Evolutionary conservation across 2,888 invertebrate genomes (phyloP).

Genomic region (Odiellus spinosus): DNA sequence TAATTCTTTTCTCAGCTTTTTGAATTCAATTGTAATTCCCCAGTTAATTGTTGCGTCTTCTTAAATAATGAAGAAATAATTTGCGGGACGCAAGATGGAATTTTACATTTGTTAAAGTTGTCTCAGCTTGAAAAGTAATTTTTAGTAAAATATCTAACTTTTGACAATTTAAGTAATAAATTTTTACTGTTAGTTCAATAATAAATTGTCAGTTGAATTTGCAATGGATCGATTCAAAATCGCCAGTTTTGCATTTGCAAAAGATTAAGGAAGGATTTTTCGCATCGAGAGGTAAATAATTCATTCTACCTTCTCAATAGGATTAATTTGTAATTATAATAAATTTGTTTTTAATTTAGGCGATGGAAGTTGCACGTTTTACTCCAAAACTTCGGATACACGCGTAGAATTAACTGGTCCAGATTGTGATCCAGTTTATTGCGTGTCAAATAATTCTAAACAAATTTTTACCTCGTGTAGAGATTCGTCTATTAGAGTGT

Average conservation of each 20-base stretch:
- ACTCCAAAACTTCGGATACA: slow-evolving; percentile 31
- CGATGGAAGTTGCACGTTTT: slow-evolving; percentile 45
- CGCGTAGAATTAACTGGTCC: slow-evolving; percentile 48
- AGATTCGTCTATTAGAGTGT: slow-evolving; percentile 46
- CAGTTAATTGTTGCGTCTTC: slow-evolving; percentile 42
- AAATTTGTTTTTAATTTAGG: too few species aligned
- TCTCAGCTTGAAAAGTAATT: too few species aligned
- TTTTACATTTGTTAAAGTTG: slow-evolving; percentile 24
- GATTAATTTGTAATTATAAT: too few species aligned
- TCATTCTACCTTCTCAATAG: neutral
- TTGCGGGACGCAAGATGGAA: slow-evolving; percentile 45
- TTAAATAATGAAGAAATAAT: slow-evolving; percentile 36
- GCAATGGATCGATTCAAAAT: slow-evolving; percentile 38
- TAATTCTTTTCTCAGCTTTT: slow-evolving; percentile 24
- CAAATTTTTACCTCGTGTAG: slow-evolving; percentile 46
- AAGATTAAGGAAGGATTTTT: slow-evolving; percentile 39
- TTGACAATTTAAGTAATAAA: too few species aligned
- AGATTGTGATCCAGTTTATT: slow-evolving; percentile 51
- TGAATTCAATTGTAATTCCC: slow-evolving; percentile 28
- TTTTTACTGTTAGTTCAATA: too few species aligned
- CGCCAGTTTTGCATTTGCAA: slow-evolving; percentile 39
- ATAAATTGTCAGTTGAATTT: too few species aligned
- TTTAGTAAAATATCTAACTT: too few species aligned
- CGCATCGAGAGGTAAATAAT: slow-evolving; percentile 36
- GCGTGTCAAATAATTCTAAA: slow-evolving; percentile 40